Evolutionary conservation across 2,888 invertebrate genomes (phyloP).

Genomic region (Trissolcus japonicus): DNA sequence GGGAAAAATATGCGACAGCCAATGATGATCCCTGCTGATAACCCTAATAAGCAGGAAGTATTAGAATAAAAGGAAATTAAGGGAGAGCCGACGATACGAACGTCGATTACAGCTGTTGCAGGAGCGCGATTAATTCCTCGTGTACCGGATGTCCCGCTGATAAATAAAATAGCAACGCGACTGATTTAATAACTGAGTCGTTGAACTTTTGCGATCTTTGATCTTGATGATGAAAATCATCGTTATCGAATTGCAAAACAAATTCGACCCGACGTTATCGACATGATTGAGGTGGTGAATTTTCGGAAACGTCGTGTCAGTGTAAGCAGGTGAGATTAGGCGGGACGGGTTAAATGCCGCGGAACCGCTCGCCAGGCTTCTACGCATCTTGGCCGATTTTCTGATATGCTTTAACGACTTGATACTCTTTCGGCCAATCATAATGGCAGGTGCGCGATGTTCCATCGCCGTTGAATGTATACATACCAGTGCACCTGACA

Average conservation of each 20-base stretch:
- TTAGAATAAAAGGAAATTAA: slow-evolving; percentile 47
- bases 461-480: slow-evolving; percentile 33
- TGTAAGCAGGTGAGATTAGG: slow-evolving; percentile 55
- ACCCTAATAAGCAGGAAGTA: slow-evolving; percentile 55
- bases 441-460: slow-evolving; percentile 46
- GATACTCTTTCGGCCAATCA: slow-evolving; percentile 39
- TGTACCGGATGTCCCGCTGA: slow-evolving; percentile 51
- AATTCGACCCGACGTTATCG: too few species aligned
- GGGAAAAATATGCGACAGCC: slow-evolving; percentile 1
- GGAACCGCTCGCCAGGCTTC: neutral
- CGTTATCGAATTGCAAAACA: too few species aligned
- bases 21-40: slow-evolving; percentile 48
- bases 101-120: slow-evolving; percentile 48
- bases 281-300: too few species aligned
- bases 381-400: slow-evolving; percentile 30
- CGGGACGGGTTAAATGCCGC: slow-evolving; percentile 19
- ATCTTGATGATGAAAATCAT: too few species aligned
- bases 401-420: slow-evolving; percentile 33
- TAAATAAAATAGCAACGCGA: slow-evolving; percentile 35
- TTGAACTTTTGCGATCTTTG: slow-evolving; percentile 31
- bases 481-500: slow-evolving; percentile 42
- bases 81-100: neutral
- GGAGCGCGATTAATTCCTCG: slow-evolving; percentile 45
- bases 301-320: neutral
- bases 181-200: slow-evolving; percentile 45